Evolutionary conservation across 1,140 invertebrate genomes (phyloP).

Genomic region (Zaprionus ornatus): DNA sequence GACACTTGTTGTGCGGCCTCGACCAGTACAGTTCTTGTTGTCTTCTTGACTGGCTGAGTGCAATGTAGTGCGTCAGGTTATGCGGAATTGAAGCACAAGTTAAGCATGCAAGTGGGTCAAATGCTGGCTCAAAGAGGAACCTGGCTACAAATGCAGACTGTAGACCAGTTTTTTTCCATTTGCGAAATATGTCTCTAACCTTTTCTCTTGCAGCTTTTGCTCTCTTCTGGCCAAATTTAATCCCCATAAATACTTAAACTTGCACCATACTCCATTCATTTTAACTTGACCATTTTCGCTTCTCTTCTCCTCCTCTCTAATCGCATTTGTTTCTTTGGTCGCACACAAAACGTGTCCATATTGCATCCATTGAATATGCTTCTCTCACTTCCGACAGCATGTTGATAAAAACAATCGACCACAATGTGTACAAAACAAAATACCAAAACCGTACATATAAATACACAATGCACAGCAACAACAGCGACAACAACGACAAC

Average conservation of each 20-base stretch:
- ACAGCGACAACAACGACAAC: conserved; percentile 7
- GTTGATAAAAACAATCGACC: conserved; percentile 63
- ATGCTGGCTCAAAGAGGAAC: neutral
- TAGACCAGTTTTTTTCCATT: neutral
- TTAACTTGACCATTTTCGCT: neutral
- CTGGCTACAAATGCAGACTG: neutral
- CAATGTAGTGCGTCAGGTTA: conserved; percentile 29
- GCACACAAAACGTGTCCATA: conserved; percentile 7
- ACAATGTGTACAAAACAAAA: conserved; percentile 48
- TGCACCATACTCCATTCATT: neutral
- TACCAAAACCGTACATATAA: conserved; percentile 53
- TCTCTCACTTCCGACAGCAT: conserved; percentile 33
- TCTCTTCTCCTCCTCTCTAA: neutral
- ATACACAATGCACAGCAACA: conserved; percentile 44
- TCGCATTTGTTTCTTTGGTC: conserved; percentile 1
- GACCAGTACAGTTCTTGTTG: conserved; percentile 9
- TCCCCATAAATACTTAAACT: neutral
- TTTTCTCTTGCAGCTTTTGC: neutral
- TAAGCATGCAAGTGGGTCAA: conserved; percentile 53
- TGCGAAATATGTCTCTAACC: neutral
- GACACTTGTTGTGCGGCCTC: conserved; percentile 69
- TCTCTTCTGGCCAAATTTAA: neutral
- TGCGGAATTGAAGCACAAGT: conserved; percentile 44
- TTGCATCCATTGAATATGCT: conserved; percentile 6
- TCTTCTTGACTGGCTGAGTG: conserved; percentile 23